Evolutionary conservation across 2,888 invertebrate genomes (phyloP), one percentile per base, ranked within the genome.

Genomic region (Tipula vernalis): DNA sequence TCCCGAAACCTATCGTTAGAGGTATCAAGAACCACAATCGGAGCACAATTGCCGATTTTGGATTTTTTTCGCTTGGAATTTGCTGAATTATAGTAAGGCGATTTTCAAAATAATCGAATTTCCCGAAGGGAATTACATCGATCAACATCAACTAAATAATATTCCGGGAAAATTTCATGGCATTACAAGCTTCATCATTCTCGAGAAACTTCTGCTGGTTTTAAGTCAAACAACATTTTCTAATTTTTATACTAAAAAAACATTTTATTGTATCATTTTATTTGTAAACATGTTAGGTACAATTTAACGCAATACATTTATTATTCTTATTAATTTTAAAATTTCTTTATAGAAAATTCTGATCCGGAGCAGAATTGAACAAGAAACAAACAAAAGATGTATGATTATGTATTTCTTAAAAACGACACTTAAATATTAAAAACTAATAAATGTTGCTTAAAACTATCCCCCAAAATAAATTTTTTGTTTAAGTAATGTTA

Each of bases 401-500:
- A 5, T n/a, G 5, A 15, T 51, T 51, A n/a, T 71, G 10, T 10
- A 28, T 8, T 71, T 71, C 71, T 71, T 71, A 71, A 71, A 18
- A 28, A 28, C 10, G 10, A 71, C 8, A 28, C 71, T 71, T 71
- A 71, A 71, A 71, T 71, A 71, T 28, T 71, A 71, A 28, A 28
- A 71, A 28, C 71, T 71, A 71, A 28, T 71, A 71, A 28, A 71
- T 28, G 51, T 8, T 71, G 28, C 71, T 71, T 71, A 88, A 88
- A 87, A 51, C 84, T 41, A 86, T 71, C 18, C 87, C 88, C 88
- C 83, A 87, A 86, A 86, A 41, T 47, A 86, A 84, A 15, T 42
- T 51, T 15, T 5, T 28, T 28, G 28, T 28, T 28, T 28, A n/a
- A n/a, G n/a, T n/a, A 28, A 28, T 28, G 51, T 51, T 15, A 51